Evolutionary conservation across 2,113 vertebrate genomes (phyloP), one percentile per base, ranked within the genome.

Genomic region (Osmerus mordax): DNA sequence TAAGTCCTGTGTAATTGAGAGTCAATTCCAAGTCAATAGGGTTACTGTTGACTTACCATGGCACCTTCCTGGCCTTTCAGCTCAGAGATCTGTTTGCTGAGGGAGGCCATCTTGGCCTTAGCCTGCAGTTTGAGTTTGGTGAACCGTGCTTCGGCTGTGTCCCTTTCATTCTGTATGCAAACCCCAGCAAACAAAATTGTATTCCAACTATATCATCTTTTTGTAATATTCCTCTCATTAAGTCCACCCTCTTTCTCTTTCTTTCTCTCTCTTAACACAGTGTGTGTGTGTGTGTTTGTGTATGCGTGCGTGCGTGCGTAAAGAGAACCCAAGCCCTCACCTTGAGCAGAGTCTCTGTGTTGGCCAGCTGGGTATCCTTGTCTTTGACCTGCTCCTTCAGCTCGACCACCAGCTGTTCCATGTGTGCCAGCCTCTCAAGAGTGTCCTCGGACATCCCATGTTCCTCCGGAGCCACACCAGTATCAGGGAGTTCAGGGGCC

Each of bases 61-160:
- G 1, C 28, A 65, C 21, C 89, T 53, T 78, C 84, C 74, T 92
- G 92, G 65, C 89, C 91, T 59, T 94, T 95, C 74, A 97, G 83
- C 61, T 95, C 93, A 78, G 92, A 88, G 0, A 98, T 92, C 70
- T 94, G 94, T 87, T 94, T 98, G 87, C 85, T 98, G 83, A 98
- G 91, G 16, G 92, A 89, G 0, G 89, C 88, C 91, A 98, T 72
- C 83, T 92, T 97, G 41, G 95, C 95, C 80, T 98, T 99, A 60
- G 96, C 95, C 78, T 97, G 97, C 62, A 99, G 91, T 80, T 97
- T 98, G 36, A 99, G 91, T 71, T 96, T 99, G 82, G 92, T 90
- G 72, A 99, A 93, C 73, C 94, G 96, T 2, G 90, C 92, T 1
- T 97, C 95, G 0, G 93, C 91, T 29, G 93, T 90, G 66, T 95